Conservation (phyloP, 1,140 invertebrate species). For the Sipha flava region DNA sequence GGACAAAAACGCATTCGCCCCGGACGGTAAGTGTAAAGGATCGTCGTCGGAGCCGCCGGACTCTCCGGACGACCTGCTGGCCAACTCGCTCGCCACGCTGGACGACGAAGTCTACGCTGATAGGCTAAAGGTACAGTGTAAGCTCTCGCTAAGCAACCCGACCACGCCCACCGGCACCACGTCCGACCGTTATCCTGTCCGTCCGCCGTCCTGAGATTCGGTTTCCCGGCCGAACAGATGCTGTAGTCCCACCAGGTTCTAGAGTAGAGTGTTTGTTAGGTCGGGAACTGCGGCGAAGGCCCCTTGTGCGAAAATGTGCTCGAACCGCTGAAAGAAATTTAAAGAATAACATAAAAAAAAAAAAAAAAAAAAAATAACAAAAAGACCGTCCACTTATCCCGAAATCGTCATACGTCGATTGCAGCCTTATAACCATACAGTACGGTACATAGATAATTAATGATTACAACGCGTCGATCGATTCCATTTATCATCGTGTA, state of each 20-base stretch:
- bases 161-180: slow-evolving; percentile 33
- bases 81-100: slow-evolving; percentile 53
- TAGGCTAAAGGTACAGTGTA: slow-evolving; percentile 39
- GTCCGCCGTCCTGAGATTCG: slow-evolving; percentile 36
- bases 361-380: too few species aligned
- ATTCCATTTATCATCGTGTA: too few species aligned
- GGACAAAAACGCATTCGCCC: slow-evolving; percentile 52
- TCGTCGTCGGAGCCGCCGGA: slow-evolving; percentile 40
- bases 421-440: too few species aligned
- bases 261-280: not conserved
- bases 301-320: not conserved
- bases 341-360: too few species aligned
- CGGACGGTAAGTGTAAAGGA: slow-evolving; percentile 50
- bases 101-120: slow-evolving; percentile 46
- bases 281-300: not conserved
- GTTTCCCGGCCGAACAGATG: slow-evolving; percentile 36
- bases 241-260: slow-evolving; percentile 39
- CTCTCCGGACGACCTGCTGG: slow-evolving; percentile 45
- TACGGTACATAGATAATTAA: too few species aligned
- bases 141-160: slow-evolving; percentile 34
- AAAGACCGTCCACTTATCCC: too few species aligned
- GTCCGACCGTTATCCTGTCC: slow-evolving; percentile 5
- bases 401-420: too few species aligned
- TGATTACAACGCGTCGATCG: too few species aligned
- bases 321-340: not conserved